Evolutionary conservation across 2,888 invertebrate genomes (phyloP), one percentile per base, ranked within the genome.

Genomic region (Cenopis cana): DNA sequence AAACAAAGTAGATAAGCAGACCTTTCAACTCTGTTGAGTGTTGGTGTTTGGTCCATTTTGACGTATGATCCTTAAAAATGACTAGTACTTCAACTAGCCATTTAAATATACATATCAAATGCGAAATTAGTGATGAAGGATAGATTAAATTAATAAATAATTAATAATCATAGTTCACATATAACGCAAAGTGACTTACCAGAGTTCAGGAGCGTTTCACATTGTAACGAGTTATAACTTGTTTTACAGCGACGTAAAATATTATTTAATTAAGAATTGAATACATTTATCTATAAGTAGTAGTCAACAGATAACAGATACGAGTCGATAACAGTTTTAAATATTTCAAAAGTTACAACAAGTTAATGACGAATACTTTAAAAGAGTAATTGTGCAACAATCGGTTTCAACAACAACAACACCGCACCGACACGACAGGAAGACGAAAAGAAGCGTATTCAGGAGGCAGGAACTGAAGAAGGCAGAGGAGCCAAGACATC

Each of bases 271-370:
- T 82, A 76, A 82, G 85, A 87, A 84, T 81, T 78, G 82, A 81
- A 83, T 89, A 87, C 82, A 86, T 85, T 87, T 81, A 85, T 85
- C 78, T 79, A 84, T 85, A 89, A 87, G 88, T 84, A 89, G 86
- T 90, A 92, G 89, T 90, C 87, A 93, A 93, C 92, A 91, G 89
- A 86, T 93, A 93, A 92, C 91, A 91, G 91, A 88, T 90, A 85
- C 81, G 88, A 91, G 90, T 90, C 77, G 89, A 90, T 89, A 92
- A 91, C 89, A 90, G 90, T 88, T 84, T 80, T 89, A 91, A 89
- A 92, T 87, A 89, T 89, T 84, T 89, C 85, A 87, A 91, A 91
- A 91, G 89, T 89, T 90, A 86, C 86, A 91, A 91, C 91, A 89
- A 89, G 85, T 87, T 82, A 82, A 83, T 79, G 83, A 84, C 82